These are phyloP conservation scores for Theonella swinhoei DNA, from an alignment of 37 sponge, comb jelly and placozoan genomes.

Conservation along the genomic window DNA sequence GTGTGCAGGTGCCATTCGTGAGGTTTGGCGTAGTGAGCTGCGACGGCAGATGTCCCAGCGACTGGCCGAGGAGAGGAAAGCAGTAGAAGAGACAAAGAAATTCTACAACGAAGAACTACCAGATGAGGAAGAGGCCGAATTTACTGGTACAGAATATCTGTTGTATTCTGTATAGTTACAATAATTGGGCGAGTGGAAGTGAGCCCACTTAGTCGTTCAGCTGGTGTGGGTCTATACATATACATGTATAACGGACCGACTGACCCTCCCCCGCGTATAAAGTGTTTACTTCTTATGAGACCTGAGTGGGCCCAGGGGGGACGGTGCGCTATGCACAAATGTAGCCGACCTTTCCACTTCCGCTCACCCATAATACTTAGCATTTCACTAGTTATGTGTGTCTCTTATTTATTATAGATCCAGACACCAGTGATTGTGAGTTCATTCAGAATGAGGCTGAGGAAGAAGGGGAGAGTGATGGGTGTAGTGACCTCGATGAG, in stretches of 20 bases:
- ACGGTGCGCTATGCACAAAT: no score
- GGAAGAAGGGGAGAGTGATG: slow-evolving; percentile 27
- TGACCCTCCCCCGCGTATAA: not conserved
- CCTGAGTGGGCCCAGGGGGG: no score
- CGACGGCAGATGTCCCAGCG: slow-evolving; percentile 40
- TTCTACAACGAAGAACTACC: slow-evolving; percentile 25
- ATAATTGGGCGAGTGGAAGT: no score
- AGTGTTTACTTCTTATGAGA: not conserved
- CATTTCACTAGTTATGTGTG: not conserved
- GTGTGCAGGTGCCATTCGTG: slow-evolving; percentile 41
- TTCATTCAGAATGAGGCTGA: slow-evolving; percentile 8
- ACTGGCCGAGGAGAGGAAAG: slow-evolving; percentile 52
- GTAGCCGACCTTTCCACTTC: no score
- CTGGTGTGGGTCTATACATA: no score
- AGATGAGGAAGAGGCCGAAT: slow-evolving; percentile 49
- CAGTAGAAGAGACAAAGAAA: slow-evolving; percentile 34
- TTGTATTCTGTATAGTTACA: not conserved
- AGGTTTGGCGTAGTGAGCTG: slow-evolving; percentile 32
- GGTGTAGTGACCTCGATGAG: slow-evolving; percentile 48
- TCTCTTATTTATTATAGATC: not conserved
- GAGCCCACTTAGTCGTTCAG: no score
- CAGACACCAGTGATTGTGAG: slow-evolving; percentile 47
- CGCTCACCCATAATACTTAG: not conserved
- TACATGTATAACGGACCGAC: no score
- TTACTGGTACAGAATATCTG: slow-evolving; percentile 21